Conservation (phyloP, 2,888 invertebrate species). For the Glomeris marginata region DNA sequence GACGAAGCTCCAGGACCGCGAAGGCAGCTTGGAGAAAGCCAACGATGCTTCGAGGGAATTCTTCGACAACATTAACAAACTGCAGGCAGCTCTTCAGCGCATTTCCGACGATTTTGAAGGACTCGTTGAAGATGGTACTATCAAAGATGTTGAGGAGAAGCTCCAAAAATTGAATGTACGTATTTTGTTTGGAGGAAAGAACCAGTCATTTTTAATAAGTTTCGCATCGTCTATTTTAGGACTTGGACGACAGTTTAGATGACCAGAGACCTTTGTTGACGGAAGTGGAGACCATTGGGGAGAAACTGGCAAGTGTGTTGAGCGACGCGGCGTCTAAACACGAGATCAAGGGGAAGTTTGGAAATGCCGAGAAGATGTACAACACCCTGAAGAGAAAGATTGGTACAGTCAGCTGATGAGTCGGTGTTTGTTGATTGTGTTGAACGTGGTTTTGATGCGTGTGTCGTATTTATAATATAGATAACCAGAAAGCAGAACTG, state of each 20-base stretch:
- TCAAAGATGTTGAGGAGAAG: conserved; percentile 62
- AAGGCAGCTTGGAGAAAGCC: conserved; percentile 72
- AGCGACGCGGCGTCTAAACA: conserved; percentile 79
- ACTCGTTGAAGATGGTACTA: conserved; percentile 49
- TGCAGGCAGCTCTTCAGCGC: conserved; percentile 71
- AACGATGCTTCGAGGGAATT: conserved; percentile 87
- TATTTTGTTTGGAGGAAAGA: not conserved
- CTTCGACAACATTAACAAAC: conserved; percentile 65
- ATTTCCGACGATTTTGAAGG: conserved; percentile 78
- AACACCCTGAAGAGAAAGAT: conserved; percentile 76
- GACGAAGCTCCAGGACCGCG: conserved; percentile 68
- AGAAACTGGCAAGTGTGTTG: conserved; percentile 62
- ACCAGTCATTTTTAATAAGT: not conserved
- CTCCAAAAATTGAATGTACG: conserved; percentile 59
- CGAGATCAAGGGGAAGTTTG: conserved; percentile 77
- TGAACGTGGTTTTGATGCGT: not conserved
- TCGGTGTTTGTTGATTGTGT: not conserved
- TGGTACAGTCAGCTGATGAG: conserved; percentile 39
- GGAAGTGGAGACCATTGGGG: conserved; percentile 80
- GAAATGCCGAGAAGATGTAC: conserved; percentile 72
- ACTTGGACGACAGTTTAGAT: conserved; percentile 72
- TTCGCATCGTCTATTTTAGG: conserved; percentile 26
- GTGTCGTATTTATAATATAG: conserved; percentile 15
- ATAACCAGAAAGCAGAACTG: conserved; percentile 58
- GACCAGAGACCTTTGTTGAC: conserved; percentile 74